Percentiles rank a stretch among this genome's conserved stretches.
Evolutionary conservation across 2,113 vertebrate genomes (phyloP).

Genomic region (Grammomys surdaster): DNA sequence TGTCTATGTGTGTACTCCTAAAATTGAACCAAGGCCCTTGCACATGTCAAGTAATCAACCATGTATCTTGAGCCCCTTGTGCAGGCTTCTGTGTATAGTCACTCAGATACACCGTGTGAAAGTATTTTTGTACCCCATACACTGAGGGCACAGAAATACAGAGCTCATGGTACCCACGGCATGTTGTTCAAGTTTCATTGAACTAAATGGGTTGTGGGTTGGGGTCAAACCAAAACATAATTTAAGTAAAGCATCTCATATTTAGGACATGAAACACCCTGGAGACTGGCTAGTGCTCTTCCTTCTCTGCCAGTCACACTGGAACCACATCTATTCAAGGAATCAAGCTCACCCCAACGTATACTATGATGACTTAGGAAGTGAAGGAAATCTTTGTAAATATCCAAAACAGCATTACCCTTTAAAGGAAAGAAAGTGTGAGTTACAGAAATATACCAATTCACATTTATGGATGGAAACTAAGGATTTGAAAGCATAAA

Average conservation of each 20-base stretch:
- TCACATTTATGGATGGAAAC: background rate
- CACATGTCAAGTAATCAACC: background rate
- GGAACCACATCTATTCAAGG: background rate
- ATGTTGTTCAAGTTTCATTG: background rate
- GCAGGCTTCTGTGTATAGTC: background rate
- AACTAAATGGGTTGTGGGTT: background rate
- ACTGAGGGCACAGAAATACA: background rate
- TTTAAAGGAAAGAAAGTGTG: background rate
- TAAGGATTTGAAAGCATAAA: background rate
- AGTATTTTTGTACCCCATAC: background rate
- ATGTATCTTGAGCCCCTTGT: background rate
- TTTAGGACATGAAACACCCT: background rate
- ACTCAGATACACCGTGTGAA: background rate
- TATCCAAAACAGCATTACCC: background rate
- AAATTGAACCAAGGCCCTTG: background rate
- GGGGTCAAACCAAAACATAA: background rate
- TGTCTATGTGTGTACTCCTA: background rate
- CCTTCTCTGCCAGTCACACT: background rate
- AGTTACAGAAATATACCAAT: background rate
- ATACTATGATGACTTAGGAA: background rate
- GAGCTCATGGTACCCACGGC: accelerated
- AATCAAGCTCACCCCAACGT: background rate
- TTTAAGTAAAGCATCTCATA: background rate
- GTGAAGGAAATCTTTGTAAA: background rate
- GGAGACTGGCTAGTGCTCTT: background rate